Percentiles rank a stretch among this genome's conserved stretches.
phyloP scores from a whole-genome alignment of 2,113 vertebrate species.

The Osmerus eperlanus region DNA sequence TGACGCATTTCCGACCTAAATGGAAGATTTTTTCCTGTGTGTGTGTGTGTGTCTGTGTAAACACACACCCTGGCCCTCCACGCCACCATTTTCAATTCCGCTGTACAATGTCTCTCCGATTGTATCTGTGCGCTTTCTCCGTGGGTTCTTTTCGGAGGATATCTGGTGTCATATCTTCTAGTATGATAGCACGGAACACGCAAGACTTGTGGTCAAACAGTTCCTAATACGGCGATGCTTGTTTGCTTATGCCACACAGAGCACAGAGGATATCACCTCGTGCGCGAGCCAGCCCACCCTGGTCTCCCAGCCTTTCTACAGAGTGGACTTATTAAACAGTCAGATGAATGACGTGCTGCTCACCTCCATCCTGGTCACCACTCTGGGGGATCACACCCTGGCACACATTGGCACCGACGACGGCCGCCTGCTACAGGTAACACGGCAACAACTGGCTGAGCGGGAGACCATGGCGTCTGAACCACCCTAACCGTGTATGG shows the following conservation, averaged over 20 bases:
- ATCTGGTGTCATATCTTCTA: too few species aligned
- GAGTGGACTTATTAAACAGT: conserved; percentile 85
- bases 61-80: too few species aligned
- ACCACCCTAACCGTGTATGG: too few species aligned
- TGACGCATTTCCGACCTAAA: conserved; percentile 34
- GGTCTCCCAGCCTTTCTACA: conserved; percentile 64
- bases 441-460: too few species aligned
- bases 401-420: conserved; percentile 87
- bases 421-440: conserved; percentile 88
- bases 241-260: conserved; percentile 44
- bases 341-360: conserved; percentile 74
- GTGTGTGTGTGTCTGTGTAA: background rate
- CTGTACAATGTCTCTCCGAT: background rate
- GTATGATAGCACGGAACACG: too few species aligned
- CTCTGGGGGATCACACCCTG: conserved; percentile 71
- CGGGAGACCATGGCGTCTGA: too few species aligned
- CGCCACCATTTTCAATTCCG: too few species aligned
- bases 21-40: conserved; percentile 1
- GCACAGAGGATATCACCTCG: conserved; percentile 52
- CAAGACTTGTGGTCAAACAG: background rate
- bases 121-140: background rate
- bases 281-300: conserved; percentile 81
- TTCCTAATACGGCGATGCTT: background rate
- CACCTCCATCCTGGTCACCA: conserved; percentile 82
- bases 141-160: too few species aligned